Conservation (phyloP, 2,797 vertebrate genomes). For the Lepus oiostolus region DNA sequence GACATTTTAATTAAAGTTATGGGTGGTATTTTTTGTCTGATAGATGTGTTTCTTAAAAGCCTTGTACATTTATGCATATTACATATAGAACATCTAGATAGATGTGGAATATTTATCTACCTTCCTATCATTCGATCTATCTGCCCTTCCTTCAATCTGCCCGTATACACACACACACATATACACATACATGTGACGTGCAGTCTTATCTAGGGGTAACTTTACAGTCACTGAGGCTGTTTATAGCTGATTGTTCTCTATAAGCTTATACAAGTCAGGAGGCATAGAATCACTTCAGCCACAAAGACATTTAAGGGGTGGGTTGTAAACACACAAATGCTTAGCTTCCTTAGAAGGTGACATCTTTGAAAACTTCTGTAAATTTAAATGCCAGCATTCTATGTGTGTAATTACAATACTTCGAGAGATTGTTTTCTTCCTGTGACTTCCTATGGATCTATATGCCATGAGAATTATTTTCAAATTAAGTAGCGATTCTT, state of each 20-base stretch:
- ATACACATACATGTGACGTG: background rate
- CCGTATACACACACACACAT: background rate
- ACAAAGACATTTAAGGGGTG: background rate
- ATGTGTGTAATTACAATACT: background rate
- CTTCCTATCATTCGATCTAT: background rate
- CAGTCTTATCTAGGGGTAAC: conserved; percentile 13
- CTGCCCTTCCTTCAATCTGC: background rate
- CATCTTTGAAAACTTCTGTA: background rate
- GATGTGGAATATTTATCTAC: background rate
- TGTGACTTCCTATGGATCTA: background rate
- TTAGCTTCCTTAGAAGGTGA: background rate
- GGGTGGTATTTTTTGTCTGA: background rate
- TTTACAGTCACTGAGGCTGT: background rate
- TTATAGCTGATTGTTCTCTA: conserved; percentile 20
- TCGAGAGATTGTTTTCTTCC: background rate
- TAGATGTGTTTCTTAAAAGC: conserved; percentile 56
- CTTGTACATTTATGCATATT: background rate
- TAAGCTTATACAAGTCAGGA: background rate
- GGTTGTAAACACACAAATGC: background rate
- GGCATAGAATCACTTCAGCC: background rate
- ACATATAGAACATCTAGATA: background rate
- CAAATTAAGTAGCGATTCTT: conserved; percentile 51
- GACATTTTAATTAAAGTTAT: conserved; percentile 63
- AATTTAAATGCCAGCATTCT: background rate
- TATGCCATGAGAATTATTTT: conserved; percentile 23